Base-by-base conservation (phyloP, 23 tunicate species). In the Styela plicata region DNA sequence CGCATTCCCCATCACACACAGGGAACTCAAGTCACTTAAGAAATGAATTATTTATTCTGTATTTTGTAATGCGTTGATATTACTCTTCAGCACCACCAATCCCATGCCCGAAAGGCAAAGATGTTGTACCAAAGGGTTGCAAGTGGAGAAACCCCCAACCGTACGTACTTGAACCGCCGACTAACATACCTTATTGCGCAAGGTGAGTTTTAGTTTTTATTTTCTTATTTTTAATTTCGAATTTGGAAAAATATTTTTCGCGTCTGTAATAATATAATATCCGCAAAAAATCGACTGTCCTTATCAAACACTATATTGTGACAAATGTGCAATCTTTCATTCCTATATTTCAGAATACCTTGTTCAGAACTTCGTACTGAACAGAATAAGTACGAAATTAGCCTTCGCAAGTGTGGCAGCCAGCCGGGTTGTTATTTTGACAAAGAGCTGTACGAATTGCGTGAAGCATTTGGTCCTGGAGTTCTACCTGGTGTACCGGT, bases 401-500 rank as follows among this genome's bases (percentile, higher is more conserved):
- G 29, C 13, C 57, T 1, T 21, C 64, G n/a, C 3, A 73, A 33
- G n/a, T 91, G 97, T 61, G 67, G 84, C 32, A 20, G 71, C 19
- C 68, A 52, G 2, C 97, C 97, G 1, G 97, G 97, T 0, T 91
- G 97, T 57, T 70, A 52, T 31, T 91, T 86, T 63, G 97, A 91
- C 66, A 20, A 20, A 10, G 86, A 79, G 44, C 82, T 91, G 23
- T 74, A 25, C 53, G 73, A 63, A 29, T 84, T 73, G 62, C 73
- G 97, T 20, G 36, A 66, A 20, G 63, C 63, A 22, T 66, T 83
- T 16, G 83, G 87, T 2, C 88, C 88, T 28, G 83, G 88, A 26
- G 77, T 91, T 33, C 83, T 91, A 18, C 88, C 91, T 13, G 85
- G 83, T 18, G 91, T 91, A 22, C 97, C 97, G 52, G 85, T 86